Evolutionary conservation across 2,888 invertebrate species (phyloP).

Genomic region (Spatulosminthurus flaviceps): DNA sequence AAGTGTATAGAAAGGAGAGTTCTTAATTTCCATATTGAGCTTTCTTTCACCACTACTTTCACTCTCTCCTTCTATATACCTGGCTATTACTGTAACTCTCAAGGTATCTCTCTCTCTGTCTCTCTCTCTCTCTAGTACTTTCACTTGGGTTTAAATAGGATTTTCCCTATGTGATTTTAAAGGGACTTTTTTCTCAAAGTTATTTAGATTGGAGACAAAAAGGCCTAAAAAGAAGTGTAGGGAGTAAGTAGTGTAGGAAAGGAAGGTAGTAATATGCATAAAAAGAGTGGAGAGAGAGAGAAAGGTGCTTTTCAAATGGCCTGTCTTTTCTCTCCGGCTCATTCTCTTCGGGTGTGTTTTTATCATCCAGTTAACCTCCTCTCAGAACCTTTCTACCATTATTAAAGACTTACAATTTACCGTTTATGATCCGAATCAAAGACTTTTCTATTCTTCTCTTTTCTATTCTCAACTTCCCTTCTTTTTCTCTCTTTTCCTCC

Average conservation of each 20-base stretch:
- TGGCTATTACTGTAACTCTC: too few relatives aligned
- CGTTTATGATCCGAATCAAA: slow-evolving; percentile 32
- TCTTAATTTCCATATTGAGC: too few relatives aligned
- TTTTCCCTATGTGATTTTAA: neutral
- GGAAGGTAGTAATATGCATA: neutral
- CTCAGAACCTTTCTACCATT: slow-evolving; percentile 31
- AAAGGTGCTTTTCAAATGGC: neutral
- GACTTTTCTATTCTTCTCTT: slow-evolving; percentile 27
- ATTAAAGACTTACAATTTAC: slow-evolving; percentile 31
- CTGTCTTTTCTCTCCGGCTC: neutral
- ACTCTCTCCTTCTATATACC: too few relatives aligned
- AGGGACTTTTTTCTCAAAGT: neutral
- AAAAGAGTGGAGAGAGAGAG: too few relatives aligned
- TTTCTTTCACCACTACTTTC: too few relatives aligned
- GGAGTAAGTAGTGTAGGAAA: neutral
- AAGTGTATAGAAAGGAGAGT: too few relatives aligned
- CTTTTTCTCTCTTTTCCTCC: neutral
- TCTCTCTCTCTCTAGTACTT: neutral
- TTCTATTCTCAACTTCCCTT: neutral
- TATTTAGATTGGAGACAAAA: slow-evolving; percentile 10
- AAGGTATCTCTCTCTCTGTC: neutral
- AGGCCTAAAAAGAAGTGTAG: neutral
- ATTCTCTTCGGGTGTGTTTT: slow-evolving; percentile 39
- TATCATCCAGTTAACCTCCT: slow-evolving; percentile 46
- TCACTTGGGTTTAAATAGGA: slow-evolving; percentile 8